phyloP scores from a whole-genome alignment of 2,888 invertebrate genomes.

The Caenorhabditis sp. region DNA sequence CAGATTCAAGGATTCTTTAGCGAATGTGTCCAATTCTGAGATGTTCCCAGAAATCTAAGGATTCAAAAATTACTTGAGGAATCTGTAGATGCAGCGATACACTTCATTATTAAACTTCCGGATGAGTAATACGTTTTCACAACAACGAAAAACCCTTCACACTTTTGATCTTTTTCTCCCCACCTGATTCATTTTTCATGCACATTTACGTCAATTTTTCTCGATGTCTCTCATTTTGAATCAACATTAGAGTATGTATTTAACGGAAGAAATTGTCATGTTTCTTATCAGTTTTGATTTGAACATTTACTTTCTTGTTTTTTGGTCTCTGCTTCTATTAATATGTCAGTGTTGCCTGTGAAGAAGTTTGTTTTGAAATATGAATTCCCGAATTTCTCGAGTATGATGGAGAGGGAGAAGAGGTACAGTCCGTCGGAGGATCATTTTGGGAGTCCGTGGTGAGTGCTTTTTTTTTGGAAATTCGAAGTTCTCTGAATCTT shows the following conservation, averaged over 20 bases:
- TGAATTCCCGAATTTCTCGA: not conserved
- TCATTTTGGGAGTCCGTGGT: constrained; percentile 20
- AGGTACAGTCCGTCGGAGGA: constrained; percentile 11
- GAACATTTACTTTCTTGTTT: not conserved
- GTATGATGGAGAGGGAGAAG: constrained; percentile 10
- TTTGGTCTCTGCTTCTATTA: not conserved
- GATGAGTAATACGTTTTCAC: not conserved
- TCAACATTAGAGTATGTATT: not conserved
- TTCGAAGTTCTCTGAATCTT: not conserved
- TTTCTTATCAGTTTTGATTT: constrained; percentile 20
- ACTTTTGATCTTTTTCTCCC: not conserved
- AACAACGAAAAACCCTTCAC: not conserved
- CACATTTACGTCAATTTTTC: not conserved
- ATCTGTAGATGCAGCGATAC: too few relatives aligned
- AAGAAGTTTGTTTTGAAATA: constrained; percentile 7
- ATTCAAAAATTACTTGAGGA: too few relatives aligned
- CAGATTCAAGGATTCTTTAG: too few relatives aligned
- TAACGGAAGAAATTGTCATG: not conserved
- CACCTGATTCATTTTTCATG: not conserved
- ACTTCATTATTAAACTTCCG: not conserved
- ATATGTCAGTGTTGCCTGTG: not conserved
- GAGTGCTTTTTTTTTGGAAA: not conserved
- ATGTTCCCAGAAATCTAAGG: too few relatives aligned
- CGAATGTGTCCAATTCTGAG: not conserved
- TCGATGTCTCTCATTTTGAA: not conserved